Percentiles rank a stretch among this genome's conserved stretches.
phyloP scores from a whole-genome alignment of 2,113 vertebrate species.

The Corythornis cristatus region DNA sequence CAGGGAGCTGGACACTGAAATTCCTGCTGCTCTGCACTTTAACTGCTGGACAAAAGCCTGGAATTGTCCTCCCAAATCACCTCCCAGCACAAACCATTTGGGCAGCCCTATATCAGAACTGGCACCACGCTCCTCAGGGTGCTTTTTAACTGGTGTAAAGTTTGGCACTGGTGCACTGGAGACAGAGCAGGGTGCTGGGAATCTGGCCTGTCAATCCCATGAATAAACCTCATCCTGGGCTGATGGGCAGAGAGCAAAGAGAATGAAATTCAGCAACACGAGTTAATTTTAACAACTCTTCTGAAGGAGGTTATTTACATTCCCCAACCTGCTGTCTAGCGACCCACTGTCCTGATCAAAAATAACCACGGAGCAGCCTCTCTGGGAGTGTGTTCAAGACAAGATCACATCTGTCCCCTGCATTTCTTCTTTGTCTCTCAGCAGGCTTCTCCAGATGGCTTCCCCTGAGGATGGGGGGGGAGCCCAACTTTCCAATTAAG shows the following conservation, averaged over 20 bases:
- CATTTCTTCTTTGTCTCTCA: background rate
- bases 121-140: accelerated
- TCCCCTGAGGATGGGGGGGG: background rate
- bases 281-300: background rate
- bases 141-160: background rate
- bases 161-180: background rate
- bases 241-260: background rate
- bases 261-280: background rate
- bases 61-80: background rate
- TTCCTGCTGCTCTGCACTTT: background rate
- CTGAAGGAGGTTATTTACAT: background rate
- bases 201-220: accelerated
- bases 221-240: accelerated
- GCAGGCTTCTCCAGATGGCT: background rate
- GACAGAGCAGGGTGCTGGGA: accelerated
- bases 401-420: slow-evolving; percentile 6
- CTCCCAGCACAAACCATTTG: background rate
- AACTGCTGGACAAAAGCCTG: background rate
- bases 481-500: background rate
- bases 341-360: background rate
- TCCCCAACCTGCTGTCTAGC: background rate
- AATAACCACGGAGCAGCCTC: background rate
- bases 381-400: background rate
- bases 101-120: background rate
- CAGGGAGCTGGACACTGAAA: background rate